phyloP scores from a whole-genome alignment of 2,113 vertebrate species.

The Scophthalmus maximus region DNA sequence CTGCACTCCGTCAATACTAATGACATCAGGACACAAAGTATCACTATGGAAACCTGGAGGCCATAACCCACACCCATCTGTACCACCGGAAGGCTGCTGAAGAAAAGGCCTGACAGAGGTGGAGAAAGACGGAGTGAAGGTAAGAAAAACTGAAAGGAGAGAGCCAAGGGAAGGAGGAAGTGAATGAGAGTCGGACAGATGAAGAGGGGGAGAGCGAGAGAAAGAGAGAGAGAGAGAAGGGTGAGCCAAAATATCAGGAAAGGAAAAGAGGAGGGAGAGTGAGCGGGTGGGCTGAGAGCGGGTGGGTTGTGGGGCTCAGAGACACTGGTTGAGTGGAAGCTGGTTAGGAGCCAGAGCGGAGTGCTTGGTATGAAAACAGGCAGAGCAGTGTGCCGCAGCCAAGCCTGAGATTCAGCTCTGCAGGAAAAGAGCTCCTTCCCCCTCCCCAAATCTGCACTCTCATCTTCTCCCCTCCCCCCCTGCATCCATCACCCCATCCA shows the following conservation, averaged over 20 bases:
- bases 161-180: constrained; percentile 42
- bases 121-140: constrained; percentile 43
- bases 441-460: constrained; percentile 75
- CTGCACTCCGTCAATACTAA: constrained; percentile 78
- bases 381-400: constrained; percentile 76
- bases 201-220: constrained; percentile 4
- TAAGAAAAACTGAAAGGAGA: constrained; percentile 27
- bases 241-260: constrained; percentile 47
- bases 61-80: constrained; percentile 44
- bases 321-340: constrained; percentile 36
- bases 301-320: constrained; percentile 32
- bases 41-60: constrained; percentile 75
- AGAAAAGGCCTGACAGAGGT: constrained; percentile 4
- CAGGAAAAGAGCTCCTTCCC: constrained; percentile 59
- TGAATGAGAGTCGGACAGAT: constrained; percentile 58
- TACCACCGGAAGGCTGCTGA: constrained; percentile 55
- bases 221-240: not conserved
- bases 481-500: constrained; percentile 54
- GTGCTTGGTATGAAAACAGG: constrained; percentile 74
- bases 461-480: constrained; percentile 63
- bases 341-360: constrained; percentile 62
- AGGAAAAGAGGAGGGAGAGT: constrained; percentile 24
- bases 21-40: constrained; percentile 77
- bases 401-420: constrained; percentile 69
- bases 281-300: constrained; percentile 7